These are phyloP conservation scores for Dicycla oo DNA, from an alignment of 2,888 invertebrate species.

Conservation along the genomic window DNA sequence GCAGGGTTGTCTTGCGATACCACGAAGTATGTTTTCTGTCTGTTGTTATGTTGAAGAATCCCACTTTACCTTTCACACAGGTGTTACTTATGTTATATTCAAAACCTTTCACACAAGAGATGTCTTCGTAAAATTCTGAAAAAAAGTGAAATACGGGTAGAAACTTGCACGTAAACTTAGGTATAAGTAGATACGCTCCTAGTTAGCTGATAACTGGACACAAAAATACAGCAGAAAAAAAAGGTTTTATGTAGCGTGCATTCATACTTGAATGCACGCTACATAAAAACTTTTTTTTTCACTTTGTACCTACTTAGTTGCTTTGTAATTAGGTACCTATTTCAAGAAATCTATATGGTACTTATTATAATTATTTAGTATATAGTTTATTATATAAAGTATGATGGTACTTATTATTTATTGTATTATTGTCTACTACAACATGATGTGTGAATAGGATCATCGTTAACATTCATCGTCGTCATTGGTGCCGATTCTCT, in stretches of 20 bases:
- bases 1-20: rapidly evolving
- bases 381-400: too few species aligned
- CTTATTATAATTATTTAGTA: too few species aligned
- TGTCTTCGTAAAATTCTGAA: slow-evolving; percentile 25
- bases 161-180: background rate
- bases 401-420: too few species aligned
- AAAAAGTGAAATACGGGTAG: slow-evolving; percentile 3
- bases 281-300: background rate
- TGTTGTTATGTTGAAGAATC: slow-evolving; percentile 13
- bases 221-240: background rate
- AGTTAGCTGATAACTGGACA: background rate
- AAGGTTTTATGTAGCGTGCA: too few species aligned
- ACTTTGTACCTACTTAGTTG: too few species aligned
- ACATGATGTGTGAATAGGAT: background rate
- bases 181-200: too few species aligned
- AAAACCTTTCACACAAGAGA: background rate
- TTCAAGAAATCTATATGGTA: too few species aligned
- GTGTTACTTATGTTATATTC: slow-evolving; percentile 18
- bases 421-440: background rate
- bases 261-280: background rate
- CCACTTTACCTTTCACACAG: slow-evolving; percentile 16
- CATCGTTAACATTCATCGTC: too few species aligned
- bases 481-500: too few species aligned
- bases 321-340: too few species aligned
- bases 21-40: background rate